These are phyloP conservation scores for Oreochromis tanganicae DNA, from an alignment of 2,113 vertebrate genomes.

Conservation along the genomic window DNA sequence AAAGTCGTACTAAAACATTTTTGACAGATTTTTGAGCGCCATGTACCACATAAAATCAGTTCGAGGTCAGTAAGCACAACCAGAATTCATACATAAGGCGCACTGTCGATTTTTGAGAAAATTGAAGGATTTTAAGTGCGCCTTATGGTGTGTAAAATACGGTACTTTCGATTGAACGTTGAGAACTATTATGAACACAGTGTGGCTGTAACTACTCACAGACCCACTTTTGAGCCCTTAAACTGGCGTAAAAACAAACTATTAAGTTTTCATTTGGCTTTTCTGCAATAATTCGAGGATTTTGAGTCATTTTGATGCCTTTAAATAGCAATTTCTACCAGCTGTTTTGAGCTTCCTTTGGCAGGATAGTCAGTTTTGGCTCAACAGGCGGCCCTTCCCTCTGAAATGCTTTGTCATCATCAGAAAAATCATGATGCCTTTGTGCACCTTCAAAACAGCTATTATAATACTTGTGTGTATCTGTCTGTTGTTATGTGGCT, in stretches of 20 bases:
- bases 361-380: background rate
- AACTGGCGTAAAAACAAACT: background rate
- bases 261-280: background rate
- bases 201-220: background rate
- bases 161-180: background rate
- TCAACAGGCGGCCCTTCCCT: background rate
- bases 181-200: background rate
- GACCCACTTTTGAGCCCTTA: background rate
- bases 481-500: constrained; percentile 7
- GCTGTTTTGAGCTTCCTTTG: background rate
- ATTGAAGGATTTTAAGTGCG: accelerated
- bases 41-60: accelerated
- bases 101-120: background rate
- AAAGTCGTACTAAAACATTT: background rate
- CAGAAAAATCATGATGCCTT: constrained; percentile 26
- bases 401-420: constrained; percentile 28
- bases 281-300: background rate
- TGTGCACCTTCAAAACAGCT: constrained; percentile 48
- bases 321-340: background rate
- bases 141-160: background rate
- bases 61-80: background rate
- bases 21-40: accelerated
- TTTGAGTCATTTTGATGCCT: background rate
- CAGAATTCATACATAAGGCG: background rate
- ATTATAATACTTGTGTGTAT: constrained; percentile 39